Base-by-base conservation (phyloP, 2,797 vertebrate species). In the Eremophila alpestris region DNA sequence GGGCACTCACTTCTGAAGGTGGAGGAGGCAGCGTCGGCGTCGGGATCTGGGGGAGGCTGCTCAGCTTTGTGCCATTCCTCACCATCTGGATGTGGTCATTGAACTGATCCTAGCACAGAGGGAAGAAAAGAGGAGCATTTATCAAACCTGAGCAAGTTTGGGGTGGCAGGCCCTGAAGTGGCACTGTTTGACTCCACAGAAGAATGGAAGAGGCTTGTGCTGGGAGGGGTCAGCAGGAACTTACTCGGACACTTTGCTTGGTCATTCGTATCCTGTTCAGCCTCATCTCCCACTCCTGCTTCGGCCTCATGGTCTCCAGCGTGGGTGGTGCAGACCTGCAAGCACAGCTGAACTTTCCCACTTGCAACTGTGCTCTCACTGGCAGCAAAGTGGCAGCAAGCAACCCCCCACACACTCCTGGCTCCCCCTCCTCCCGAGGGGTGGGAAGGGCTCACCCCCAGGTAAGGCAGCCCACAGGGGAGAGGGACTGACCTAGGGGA, bases 231-330 rank as follows among this genome's bases (percentile, higher is more conserved):
- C 29, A 4, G 63, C 40, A 17, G 59, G 49, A 41, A 93, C 95
- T 97, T 84, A 98, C 98, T 88, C 97, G 96, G 70, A 98, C 97
- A 2, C 96, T 98, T 36, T 98, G 97, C 95, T 98, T 98, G 94
- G 98, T 98, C 89, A 97, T 96, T 63, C 97, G 97, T 95, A 98
- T 98, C 79, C 97, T 97, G 88, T 96, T 98, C 71, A 98, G 96
- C 91, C 98, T 97, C 71, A 98, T 97, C 89, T 98, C 98, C 98
- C 98, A 98, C 82, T 98, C 98, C 85, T 98, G 98, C 93, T 98
- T 98, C 12, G 98, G 97, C 94, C 96, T 97, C 90, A 98, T 96
- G 52, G 97, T 98, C 76, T 98, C 98, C 87, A 97, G 84, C 8
- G 98, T 97, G 73, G 97, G 97, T 0, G 98, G 97, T 0, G 98